These are phyloP conservation scores for Iguana delicatissima DNA, from an alignment of 2,797 vertebrate species.

Conservation along the genomic window DNA sequence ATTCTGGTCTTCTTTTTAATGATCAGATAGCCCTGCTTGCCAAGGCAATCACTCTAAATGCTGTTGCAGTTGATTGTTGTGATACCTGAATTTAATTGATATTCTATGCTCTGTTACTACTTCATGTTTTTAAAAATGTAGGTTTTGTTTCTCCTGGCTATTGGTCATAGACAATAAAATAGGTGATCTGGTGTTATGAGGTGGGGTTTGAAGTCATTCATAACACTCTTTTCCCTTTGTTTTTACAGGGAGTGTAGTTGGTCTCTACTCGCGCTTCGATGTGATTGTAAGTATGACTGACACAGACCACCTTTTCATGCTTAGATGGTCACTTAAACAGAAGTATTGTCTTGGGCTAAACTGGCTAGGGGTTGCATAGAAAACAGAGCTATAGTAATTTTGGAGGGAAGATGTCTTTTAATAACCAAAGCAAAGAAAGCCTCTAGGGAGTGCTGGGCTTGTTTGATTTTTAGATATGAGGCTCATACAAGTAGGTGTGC, in stretches of 20 bases:
- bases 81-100: neutral
- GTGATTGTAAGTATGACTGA: constrained; percentile 92
- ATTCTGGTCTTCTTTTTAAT: neutral
- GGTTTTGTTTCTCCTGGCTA: neutral
- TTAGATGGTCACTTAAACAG: neutral
- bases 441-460: neutral
- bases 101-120: neutral
- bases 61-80: neutral
- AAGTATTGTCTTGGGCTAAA: neutral
- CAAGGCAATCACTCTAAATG: neutral
- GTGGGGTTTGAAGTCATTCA: too few species aligned
- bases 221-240: neutral
- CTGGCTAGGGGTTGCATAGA: neutral
- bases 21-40: neutral
- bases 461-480: neutral
- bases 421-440: neutral
- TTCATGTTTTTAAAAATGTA: neutral
- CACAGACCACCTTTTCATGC: neutral
- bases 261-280: constrained; percentile 94
- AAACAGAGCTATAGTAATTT: neutral
- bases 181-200: neutral
- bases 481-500: neutral
- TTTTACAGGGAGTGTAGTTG: constrained; percentile 89
- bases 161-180: neutral
- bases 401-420: neutral